Conservation (phyloP, 2,888 invertebrate species). For the Cephus sareptanus region DNA sequence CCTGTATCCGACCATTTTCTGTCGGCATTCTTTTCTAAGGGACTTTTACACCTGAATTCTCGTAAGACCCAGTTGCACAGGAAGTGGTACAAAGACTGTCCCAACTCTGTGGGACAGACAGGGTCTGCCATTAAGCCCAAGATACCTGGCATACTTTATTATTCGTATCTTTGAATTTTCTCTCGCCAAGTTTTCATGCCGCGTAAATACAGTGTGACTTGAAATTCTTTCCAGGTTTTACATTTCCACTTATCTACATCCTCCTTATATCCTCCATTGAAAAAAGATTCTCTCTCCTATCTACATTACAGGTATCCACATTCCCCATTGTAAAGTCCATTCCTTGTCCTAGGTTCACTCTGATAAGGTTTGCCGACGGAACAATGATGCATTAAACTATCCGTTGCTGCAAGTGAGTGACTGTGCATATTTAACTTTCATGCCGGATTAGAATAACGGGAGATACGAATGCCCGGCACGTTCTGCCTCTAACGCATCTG, state of each 20-base stretch:
- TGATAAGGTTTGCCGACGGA: not conserved
- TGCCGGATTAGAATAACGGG: conserved; percentile 53
- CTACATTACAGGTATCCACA: not conserved
- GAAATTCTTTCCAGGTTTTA: not conserved
- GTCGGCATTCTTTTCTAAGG: too few relatives aligned
- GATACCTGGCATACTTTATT: not conserved
- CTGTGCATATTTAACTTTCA: conserved; percentile 37
- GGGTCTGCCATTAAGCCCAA: not conserved
- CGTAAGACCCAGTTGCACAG: not conserved
- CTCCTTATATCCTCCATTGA: not conserved
- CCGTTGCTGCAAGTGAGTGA: not conserved
- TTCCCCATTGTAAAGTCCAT: not conserved
- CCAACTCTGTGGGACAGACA: not conserved
- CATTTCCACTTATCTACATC: not conserved
- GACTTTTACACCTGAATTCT: not conserved
- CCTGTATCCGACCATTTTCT: not conserved
- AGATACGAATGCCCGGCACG: conserved; percentile 45
- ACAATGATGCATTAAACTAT: not conserved
- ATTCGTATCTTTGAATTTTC: not conserved
- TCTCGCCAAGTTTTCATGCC: not conserved
- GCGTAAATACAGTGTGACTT: not conserved
- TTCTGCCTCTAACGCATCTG: conserved; percentile 23
- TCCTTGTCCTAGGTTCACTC: not conserved
- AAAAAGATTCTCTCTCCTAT: not conserved
- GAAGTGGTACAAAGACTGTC: not conserved